Evolutionary conservation across 2,888 invertebrate species (phyloP).

Genomic region (Pristionchus fissidentatus): DNA sequence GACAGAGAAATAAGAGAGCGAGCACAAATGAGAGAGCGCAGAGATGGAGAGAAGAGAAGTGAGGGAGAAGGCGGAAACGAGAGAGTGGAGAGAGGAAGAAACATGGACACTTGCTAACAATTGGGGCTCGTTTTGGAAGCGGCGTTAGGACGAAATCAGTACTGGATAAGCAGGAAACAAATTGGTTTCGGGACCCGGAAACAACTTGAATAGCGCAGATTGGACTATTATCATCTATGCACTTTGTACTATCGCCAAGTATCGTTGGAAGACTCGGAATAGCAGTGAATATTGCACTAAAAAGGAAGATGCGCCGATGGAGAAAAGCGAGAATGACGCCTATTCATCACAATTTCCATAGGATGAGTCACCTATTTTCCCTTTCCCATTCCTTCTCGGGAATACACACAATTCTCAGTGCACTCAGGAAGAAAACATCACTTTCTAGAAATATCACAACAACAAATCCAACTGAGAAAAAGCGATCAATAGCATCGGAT

Average conservation of each 20-base stretch:
- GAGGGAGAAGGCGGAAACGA: neutral
- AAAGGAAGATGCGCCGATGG: no score
- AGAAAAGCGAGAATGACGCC: neutral
- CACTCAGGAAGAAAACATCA: no score
- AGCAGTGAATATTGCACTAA: no score
- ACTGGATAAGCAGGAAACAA: no score
- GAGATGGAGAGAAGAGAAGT: neutral
- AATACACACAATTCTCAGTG: no score
- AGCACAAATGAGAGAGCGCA: neutral
- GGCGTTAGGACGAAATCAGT: no score
- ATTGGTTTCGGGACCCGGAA: no score
- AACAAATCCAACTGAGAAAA: neutral
- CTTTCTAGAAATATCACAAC: neutral
- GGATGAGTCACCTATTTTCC: neutral
- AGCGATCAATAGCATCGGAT: no score
- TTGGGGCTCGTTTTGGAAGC: slow-evolving; percentile 38
- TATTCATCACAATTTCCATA: neutral
- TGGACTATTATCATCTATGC: no score
- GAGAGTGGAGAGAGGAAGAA: slow-evolving; percentile 7
- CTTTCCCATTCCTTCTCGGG: neutral
- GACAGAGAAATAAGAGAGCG: neutral
- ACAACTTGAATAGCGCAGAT: no score
- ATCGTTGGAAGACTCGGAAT: no score
- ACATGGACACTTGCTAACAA: neutral
- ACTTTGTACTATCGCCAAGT: no score